Percentiles rank a stretch among this genome's conserved stretches.
phyloP scores from a whole-genome alignment of 2,113 vertebrate species.

The Loxodonta africana region DNA sequence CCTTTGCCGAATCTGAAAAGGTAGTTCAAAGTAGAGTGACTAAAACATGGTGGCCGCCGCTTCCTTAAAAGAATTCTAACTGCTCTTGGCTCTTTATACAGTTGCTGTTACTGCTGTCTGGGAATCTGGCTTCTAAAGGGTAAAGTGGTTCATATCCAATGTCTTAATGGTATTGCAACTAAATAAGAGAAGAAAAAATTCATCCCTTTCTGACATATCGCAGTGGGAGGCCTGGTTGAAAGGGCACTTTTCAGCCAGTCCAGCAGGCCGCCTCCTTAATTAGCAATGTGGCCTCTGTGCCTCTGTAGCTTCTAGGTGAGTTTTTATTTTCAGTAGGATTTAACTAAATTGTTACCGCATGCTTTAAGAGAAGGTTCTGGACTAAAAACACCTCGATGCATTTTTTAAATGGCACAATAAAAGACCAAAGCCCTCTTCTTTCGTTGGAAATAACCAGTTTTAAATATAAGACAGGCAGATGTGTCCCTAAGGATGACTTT shows the following conservation, averaged over 20 bases:
- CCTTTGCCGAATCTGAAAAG: not conserved
- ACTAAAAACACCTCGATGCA: not conserved
- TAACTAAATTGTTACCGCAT: not conserved
- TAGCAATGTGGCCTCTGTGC: not conserved
- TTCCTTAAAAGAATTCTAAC: slow-evolving; percentile 2
- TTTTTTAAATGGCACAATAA: not conserved
- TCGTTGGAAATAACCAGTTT: not conserved
- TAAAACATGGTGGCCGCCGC: not conserved
- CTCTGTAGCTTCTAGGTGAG: not conserved
- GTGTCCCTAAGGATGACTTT: not conserved
- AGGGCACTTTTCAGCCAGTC: not conserved
- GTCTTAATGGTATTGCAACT: not conserved
- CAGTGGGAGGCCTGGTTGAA: not conserved
- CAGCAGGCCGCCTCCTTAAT: not conserved
- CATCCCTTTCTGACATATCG: not conserved
- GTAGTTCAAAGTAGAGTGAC: no score
- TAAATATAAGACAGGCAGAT: not conserved
- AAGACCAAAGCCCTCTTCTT: not conserved
- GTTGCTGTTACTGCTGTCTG: not conserved
- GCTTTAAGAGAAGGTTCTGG: slow-evolving; percentile 6
- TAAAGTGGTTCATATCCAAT: not conserved
- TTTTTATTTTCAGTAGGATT: slow-evolving; percentile 44
- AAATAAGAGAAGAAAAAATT: slow-evolving; percentile 20
- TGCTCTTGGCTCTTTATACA: not conserved
- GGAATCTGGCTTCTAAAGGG: not conserved